Percentiles rank a stretch among this genome's conserved stretches.
Evolutionary conservation across 1,140 invertebrate genomes (phyloP).

Genomic region (Teleogryllus occipitalis): DNA sequence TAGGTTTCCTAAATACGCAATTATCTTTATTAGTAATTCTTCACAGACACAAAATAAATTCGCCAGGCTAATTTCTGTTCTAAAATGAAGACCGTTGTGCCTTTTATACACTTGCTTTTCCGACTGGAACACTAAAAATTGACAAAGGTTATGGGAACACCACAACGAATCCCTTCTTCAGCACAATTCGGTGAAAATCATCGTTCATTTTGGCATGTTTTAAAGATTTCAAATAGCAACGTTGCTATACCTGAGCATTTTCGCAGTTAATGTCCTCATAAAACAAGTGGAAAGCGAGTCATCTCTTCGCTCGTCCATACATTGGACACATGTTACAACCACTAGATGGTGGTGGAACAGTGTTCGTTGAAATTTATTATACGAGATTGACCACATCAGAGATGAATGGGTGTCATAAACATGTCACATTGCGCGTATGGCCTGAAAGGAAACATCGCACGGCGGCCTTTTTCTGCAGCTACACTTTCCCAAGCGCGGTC

Average conservation of each 20-base stretch:
- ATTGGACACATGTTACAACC: not conserved
- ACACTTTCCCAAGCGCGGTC: not conserved
- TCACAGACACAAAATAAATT: no score
- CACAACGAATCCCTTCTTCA: no score
- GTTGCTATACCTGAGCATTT: not conserved
- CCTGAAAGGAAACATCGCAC: not conserved
- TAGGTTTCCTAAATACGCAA: no score
- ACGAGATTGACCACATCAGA: conserved; percentile 3
- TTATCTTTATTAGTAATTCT: no score
- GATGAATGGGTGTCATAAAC: not conserved
- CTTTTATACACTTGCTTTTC: no score
- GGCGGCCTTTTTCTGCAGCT: not conserved
- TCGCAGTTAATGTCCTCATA: not conserved
- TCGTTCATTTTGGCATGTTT: not conserved
- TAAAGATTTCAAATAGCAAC: not conserved
- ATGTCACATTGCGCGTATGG: not conserved
- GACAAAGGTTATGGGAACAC: no score
- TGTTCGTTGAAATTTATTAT: conserved; percentile 6
- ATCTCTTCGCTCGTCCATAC: not conserved
- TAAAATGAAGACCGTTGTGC: no score
- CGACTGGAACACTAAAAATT: no score
- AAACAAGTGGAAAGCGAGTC: not conserved
- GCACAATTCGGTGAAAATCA: no score
- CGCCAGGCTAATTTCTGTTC: no score
- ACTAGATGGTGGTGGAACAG: not conserved